These are phyloP conservation scores for Leucoraja erinaceus DNA, from an alignment of 2,113 vertebrate genomes.

Conservation along the genomic window DNA sequence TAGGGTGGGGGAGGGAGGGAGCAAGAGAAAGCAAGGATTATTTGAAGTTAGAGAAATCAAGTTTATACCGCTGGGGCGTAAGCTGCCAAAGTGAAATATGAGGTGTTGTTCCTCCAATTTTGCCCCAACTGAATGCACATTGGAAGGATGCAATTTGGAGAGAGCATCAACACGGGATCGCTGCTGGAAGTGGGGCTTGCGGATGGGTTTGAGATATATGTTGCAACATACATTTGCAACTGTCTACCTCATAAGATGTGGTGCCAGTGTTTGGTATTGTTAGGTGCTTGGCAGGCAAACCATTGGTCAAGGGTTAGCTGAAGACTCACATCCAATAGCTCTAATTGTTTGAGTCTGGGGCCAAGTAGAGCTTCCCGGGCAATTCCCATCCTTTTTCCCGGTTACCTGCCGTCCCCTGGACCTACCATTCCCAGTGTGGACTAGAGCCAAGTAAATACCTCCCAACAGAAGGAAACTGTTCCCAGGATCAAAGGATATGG, in stretches of 20 bases:
- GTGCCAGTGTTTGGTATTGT: background rate
- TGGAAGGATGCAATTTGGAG: background rate
- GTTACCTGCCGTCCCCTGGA: background rate
- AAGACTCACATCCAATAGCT: background rate
- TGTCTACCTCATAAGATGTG: background rate
- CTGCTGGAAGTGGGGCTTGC: too few species aligned
- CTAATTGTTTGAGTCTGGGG: background rate
- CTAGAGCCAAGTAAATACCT: too few species aligned
- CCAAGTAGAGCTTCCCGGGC: background rate
- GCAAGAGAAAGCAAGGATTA: too few species aligned
- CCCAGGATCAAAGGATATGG: background rate
- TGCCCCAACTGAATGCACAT: too few species aligned
- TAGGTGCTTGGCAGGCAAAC: background rate
- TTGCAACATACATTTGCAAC: background rate
- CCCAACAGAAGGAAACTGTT: background rate
- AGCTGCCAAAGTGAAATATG: too few species aligned
- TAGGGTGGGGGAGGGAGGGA: too few species aligned
- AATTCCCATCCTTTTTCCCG: background rate
- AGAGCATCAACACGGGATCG: too few species aligned
- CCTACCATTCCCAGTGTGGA: background rate
- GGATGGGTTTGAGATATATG: too few species aligned
- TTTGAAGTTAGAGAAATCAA: too few species aligned
- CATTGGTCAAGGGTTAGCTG: background rate
- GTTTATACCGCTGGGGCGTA: too few species aligned
- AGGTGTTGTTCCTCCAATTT: too few species aligned